Conservation (phyloP, 2,113 vertebrate genomes). For the Pavo muticus region DNA sequence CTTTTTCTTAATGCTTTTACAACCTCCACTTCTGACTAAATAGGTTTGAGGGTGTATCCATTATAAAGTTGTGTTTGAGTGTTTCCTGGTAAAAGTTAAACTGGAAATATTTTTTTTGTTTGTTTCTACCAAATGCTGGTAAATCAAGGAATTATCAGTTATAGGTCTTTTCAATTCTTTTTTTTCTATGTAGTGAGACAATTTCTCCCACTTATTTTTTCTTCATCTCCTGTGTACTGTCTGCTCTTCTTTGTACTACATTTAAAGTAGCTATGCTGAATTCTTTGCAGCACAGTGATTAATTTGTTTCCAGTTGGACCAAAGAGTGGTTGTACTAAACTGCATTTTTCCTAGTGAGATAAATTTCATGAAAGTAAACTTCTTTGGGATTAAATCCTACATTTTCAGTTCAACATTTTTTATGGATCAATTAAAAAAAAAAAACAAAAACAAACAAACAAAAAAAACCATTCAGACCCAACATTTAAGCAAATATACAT, state of each 20-base stretch:
- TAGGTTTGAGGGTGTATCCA: background rate
- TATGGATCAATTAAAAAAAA: background rate
- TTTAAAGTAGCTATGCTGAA: background rate
- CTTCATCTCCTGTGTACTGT: background rate
- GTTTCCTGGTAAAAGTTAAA: background rate
- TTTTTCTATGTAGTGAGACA: background rate
- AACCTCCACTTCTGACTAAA: background rate
- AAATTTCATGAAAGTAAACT: background rate
- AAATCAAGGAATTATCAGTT: background rate
- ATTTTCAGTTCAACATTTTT: background rate
- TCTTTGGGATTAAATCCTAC: background rate
- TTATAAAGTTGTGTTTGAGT: background rate
- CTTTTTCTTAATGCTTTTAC: background rate
- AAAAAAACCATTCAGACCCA: background rate
- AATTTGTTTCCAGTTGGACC: background rate
- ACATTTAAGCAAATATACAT: background rate
- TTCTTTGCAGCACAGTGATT: background rate
- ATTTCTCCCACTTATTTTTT: background rate
- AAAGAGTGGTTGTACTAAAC: background rate
- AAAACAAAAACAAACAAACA: background rate
- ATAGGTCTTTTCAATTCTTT: background rate
- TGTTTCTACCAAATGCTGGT: background rate
- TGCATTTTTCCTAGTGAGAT: background rate
- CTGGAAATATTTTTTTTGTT: background rate
- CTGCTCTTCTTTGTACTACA: background rate